These are phyloP conservation scores for Mythimna impura DNA, from an alignment of 2,888 invertebrate genomes.

Conservation along the genomic window DNA sequence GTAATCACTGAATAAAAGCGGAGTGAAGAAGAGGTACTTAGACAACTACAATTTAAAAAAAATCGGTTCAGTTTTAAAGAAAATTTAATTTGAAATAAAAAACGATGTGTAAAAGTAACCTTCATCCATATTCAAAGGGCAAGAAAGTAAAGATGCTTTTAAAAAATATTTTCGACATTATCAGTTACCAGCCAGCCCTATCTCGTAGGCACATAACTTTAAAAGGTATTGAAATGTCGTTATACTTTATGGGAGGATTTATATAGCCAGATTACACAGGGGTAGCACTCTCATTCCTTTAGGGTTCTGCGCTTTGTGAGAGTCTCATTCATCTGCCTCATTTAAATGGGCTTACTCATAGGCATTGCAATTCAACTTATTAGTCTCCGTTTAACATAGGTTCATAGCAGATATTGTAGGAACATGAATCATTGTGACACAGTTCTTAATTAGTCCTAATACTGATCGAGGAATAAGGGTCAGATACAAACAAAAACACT, in stretches of 20 bases:
- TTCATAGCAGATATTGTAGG: constrained; percentile 46
- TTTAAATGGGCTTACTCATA: constrained; percentile 53
- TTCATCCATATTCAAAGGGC: constrained; percentile 1
- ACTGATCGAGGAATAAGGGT: constrained; percentile 25
- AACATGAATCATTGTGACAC: constrained; percentile 56
- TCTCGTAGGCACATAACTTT: constrained; percentile 63
- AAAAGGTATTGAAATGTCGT: constrained; percentile 64
- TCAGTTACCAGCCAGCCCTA: constrained; percentile 47
- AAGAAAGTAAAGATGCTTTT: constrained; percentile 4
- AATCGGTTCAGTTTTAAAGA: neutral
- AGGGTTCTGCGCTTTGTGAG: constrained; percentile 40
- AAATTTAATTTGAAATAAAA: neutral
- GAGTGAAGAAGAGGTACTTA: neutral
- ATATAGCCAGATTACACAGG: constrained; percentile 56
- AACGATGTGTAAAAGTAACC: neutral
- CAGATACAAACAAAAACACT: constrained; percentile 4
- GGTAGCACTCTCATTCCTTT: constrained; percentile 47
- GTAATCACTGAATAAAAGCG: neutral
- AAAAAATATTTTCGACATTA: constrained; percentile 27
- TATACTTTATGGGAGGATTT: constrained; percentile 64
- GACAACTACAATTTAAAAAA: neutral
- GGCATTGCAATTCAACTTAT: constrained; percentile 46
- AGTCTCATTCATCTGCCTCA: constrained; percentile 30
- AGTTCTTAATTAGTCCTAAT: constrained; percentile 46
- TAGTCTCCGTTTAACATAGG: constrained; percentile 41